Conservation (phyloP, 1,140 invertebrate species). For the Philopotamus ludificatus region DNA sequence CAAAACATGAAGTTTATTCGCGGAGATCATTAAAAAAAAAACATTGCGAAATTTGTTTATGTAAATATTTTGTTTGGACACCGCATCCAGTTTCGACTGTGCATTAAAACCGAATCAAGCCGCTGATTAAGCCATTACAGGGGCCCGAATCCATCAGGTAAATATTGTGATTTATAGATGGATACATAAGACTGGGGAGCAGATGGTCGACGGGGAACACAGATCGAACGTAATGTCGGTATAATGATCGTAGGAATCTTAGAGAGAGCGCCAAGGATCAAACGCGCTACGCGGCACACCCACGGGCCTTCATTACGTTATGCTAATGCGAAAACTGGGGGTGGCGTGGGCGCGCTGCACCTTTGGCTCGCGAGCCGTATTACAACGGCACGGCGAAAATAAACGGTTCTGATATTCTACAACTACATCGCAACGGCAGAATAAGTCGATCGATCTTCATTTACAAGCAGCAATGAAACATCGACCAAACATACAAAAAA, state of each 20-base stretch:
- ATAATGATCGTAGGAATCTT: background rate
- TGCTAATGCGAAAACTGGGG: conserved; percentile 29
- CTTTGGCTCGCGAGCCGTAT: background rate
- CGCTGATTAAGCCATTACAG: background rate
- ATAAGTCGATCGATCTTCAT: too few species aligned
- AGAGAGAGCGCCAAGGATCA: conserved; percentile 3
- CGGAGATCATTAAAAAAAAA: too few species aligned
- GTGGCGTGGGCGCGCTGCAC: conserved; percentile 11
- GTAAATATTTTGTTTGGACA: too few species aligned
- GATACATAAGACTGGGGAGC: background rate
- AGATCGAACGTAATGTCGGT: background rate
- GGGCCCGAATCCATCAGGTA: background rate
- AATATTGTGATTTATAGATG: background rate
- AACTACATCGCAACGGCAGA: too few species aligned
- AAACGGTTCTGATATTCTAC: too few species aligned
- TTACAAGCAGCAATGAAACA: too few species aligned
- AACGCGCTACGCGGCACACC: conserved; percentile 20
- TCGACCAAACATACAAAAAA: background rate
- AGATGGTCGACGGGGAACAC: background rate
- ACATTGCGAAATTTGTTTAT: too few species aligned
- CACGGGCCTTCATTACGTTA: conserved; percentile 34
- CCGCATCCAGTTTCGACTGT: too few species aligned
- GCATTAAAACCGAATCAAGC: too few species aligned
- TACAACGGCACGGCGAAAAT: too few species aligned
- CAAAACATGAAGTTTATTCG: too few species aligned